These are phyloP conservation scores for Pseudopleuronectes americanus DNA, from an alignment of 2,797 vertebrate genomes.

Conservation along the genomic window DNA sequence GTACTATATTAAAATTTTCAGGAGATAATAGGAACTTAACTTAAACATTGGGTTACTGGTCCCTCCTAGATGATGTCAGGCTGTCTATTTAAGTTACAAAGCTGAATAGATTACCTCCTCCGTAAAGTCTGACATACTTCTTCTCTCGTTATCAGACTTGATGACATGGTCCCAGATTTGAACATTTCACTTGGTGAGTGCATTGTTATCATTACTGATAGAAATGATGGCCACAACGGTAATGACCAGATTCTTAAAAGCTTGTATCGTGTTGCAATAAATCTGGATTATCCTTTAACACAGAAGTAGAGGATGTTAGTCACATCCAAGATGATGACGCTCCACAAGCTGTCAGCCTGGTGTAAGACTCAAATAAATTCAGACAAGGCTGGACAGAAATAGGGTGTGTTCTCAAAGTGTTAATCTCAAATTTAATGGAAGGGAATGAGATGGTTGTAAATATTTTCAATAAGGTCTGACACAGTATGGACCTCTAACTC, in stretches of 20 bases:
- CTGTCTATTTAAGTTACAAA: not conserved
- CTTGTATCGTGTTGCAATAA: not conserved
- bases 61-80: not conserved
- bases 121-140: not conserved
- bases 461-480: slow-evolving; percentile 8
- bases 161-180: not conserved
- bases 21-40: no score
- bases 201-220: not conserved
- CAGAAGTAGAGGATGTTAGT: not conserved
- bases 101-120: not conserved
- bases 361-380: not conserved
- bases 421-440: not conserved
- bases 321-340: not conserved
- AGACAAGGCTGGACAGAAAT: not conserved
- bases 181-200: not conserved
- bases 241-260: not conserved
- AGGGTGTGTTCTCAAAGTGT: not conserved
- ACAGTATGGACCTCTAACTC: not conserved
- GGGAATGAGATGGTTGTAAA: not conserved
- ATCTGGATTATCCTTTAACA: not conserved
- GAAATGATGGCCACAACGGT: slow-evolving; percentile 8
- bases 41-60: not conserved
- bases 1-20: not conserved
- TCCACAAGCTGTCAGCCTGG: not conserved
- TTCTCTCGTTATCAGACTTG: not conserved